A percentile compares a stretch with the other conserved stretches of the same genome.
These are phyloP conservation scores for Aphelinus atriplicis DNA, from an alignment of 1,140 invertebrate genomes.

Conservation along the genomic window DNA sequence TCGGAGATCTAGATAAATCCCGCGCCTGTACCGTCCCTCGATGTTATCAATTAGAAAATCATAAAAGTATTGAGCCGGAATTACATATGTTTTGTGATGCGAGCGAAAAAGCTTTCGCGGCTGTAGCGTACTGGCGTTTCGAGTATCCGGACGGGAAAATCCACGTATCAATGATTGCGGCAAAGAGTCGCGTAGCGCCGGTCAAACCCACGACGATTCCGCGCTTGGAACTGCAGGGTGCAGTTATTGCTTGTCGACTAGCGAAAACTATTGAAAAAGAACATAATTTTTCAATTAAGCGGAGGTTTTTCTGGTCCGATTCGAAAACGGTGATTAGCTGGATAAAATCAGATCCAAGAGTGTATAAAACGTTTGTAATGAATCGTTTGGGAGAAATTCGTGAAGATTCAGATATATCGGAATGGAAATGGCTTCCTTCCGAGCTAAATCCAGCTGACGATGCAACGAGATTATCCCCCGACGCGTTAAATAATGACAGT, in stretches of 20 bases:
- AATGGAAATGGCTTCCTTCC: conserved; percentile 48
- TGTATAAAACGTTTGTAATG: conserved; percentile 54
- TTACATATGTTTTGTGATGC: neutral
- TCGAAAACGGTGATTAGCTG: neutral
- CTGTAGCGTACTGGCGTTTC: conserved; percentile 5
- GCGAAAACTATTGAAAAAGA: neutral
- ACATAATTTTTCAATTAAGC: neutral
- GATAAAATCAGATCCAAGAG: neutral
- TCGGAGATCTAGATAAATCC: neutral
- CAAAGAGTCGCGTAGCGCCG: neutral
- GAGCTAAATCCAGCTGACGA: conserved; percentile 49
- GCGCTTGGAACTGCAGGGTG: conserved; percentile 5
- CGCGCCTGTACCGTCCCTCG: neutral
- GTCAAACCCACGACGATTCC: neutral
- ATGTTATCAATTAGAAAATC: conserved; percentile 1
- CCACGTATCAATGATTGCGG: neutral
- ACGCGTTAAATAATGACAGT: neutral
- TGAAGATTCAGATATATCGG: conserved; percentile 26
- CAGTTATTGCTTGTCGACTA: neutral
- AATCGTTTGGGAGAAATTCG: conserved; percentile 59
- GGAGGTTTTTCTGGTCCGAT: neutral
- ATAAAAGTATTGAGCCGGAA: neutral
- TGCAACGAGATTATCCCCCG: conserved; percentile 26
- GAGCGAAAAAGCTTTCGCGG: neutral
- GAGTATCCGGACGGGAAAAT: neutral